Evolutionary conservation across 2,113 vertebrate genomes (phyloP).

Genomic region (Nipponia nippon): DNA sequence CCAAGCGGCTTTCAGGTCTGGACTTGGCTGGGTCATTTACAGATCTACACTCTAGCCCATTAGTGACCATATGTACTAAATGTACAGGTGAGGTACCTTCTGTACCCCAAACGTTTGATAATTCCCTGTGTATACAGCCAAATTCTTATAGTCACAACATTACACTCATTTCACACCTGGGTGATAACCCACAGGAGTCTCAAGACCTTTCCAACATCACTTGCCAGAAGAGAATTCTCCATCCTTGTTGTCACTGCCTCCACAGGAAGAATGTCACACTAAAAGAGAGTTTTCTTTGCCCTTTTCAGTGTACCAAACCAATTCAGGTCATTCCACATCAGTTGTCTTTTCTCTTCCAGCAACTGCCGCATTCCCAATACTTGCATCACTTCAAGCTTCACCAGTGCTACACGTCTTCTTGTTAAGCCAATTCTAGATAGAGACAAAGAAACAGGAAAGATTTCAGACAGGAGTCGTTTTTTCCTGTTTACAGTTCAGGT

Average conservation of each 20-base stretch:
- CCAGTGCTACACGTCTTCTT: not conserved
- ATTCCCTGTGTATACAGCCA: not conserved
- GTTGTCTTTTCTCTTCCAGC: not conserved
- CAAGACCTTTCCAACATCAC: not conserved
- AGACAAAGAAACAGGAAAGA: not conserved
- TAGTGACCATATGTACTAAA: not conserved
- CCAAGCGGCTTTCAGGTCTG: not conserved
- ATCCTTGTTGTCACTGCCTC: not conserved
- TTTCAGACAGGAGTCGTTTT: not conserved
- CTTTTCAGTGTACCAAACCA: not conserved
- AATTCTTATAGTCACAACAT: not conserved
- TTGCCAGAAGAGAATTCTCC: not conserved
- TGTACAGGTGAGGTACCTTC: not conserved
- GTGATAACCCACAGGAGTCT: not conserved
- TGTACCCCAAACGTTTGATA: not conserved
- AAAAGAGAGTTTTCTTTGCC: not conserved
- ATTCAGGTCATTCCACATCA: not conserved
- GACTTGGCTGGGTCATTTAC: not conserved
- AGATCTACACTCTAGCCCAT: not conserved
- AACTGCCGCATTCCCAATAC: not conserved
- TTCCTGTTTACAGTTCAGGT: not conserved
- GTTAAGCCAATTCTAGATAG: not conserved
- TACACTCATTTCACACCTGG: not conserved
- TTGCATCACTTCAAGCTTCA: not conserved
- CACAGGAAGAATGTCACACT: not conserved